Conservation (phyloP, 2,888 invertebrate genomes). For the Mesorhabditis sp. region DNA sequence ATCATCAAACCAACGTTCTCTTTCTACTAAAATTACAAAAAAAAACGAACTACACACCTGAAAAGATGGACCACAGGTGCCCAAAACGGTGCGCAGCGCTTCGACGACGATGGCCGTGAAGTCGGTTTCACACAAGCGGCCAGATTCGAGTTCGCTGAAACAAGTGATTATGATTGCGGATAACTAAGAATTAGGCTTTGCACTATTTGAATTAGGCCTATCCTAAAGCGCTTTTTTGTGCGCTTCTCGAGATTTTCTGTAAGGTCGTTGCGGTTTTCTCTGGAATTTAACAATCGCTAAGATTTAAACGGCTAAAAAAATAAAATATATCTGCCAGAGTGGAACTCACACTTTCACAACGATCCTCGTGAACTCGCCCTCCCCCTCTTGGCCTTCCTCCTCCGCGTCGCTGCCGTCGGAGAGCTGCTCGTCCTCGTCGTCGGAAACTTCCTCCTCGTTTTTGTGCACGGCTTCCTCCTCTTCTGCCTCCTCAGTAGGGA, state of each 20-base stretch:
- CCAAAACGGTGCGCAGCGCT: slow-evolving; percentile 31
- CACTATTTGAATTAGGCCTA: too few relatives aligned
- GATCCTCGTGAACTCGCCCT: not conserved
- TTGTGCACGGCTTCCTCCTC: too few relatives aligned
- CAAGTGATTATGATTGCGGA: not conserved
- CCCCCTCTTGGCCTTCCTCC: too few relatives aligned
- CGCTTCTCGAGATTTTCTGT: too few relatives aligned
- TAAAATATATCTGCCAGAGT: not conserved
- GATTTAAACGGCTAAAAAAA: not conserved
- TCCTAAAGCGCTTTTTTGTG: too few relatives aligned
- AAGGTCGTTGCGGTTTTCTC: too few relatives aligned
- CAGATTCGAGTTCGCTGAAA: slow-evolving; percentile 6
- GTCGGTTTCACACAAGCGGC: slow-evolving; percentile 12
- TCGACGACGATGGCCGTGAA: slow-evolving; percentile 36
- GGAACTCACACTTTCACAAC: slow-evolving; percentile 4
- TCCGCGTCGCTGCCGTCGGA: too few relatives aligned
- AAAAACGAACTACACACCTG: slow-evolving; percentile 17
- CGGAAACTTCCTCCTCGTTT: too few relatives aligned
- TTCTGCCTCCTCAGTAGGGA: too few relatives aligned
- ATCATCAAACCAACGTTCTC: not conserved
- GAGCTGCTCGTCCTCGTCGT: too few relatives aligned
- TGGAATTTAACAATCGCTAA: too few relatives aligned
- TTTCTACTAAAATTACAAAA: too few relatives aligned
- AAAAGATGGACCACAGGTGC: slow-evolving; percentile 29
- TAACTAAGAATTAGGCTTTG: not conserved